Conservation (phyloP, 2,888 invertebrate genomes). For the Sthenelais limicola region DNA sequence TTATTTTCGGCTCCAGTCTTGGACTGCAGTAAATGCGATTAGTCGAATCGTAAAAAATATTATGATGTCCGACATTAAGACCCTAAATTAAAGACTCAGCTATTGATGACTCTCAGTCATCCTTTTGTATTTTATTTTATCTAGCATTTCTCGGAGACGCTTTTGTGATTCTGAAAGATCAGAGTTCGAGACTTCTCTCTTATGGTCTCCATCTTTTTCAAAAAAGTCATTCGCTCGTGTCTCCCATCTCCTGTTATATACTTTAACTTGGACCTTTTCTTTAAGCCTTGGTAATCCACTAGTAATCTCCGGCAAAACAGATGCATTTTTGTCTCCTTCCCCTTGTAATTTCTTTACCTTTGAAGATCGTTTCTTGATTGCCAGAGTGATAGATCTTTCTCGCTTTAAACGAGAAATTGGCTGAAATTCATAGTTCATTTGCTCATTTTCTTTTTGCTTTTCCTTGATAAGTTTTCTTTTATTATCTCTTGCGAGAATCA, state of each 20-base stretch:
- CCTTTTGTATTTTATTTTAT: conserved; percentile 12
- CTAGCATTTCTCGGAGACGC: conserved; percentile 10
- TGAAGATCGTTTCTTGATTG: background rate
- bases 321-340: background rate
- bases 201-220: background rate
- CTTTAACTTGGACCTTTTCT: background rate
- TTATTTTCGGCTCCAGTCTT: no score
- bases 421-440: background rate
- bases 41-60: no score
- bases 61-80: no score
- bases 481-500: conserved; percentile 14
- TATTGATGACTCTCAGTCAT: no score
- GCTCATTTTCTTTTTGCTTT: background rate
- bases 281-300: background rate
- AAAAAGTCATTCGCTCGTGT: conserved; percentile 14
- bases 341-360: conserved; percentile 1
- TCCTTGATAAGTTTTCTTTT: background rate
- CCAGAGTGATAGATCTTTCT: conserved; percentile 13
- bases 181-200: conserved; percentile 7
- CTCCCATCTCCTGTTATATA: conserved; percentile 14
- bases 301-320: background rate
- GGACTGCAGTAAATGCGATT: no score
- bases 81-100: no score
- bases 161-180: conserved; percentile 3
- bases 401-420: background rate